These are phyloP conservation scores for Mimachlamys varia DNA, from an alignment of 2,888 invertebrate species.

Conservation along the genomic window DNA sequence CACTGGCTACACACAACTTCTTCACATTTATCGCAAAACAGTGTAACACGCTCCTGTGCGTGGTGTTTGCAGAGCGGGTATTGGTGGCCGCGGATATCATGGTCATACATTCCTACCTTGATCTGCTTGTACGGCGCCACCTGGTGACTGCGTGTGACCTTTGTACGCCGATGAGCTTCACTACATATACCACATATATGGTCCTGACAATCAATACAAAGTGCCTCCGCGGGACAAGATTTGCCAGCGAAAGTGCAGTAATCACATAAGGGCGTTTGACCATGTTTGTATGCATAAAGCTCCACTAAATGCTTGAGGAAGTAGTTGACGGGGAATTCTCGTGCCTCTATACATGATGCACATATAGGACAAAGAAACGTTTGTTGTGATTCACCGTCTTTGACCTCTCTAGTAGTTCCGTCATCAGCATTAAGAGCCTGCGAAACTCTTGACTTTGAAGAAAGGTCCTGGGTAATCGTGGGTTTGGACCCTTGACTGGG, in stretches of 20 bases:
- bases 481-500: conserved; percentile 37
- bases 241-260: conserved; percentile 73
- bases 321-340: conserved; percentile 58
- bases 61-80: conserved; percentile 65
- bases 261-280: conserved; percentile 64
- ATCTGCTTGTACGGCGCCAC: conserved; percentile 71
- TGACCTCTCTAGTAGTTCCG: not conserved
- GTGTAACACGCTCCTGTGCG: conserved; percentile 53
- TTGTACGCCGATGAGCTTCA: conserved; percentile 74
- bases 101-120: conserved; percentile 71
- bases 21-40: conserved; percentile 72
- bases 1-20: conserved; percentile 71
- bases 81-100: conserved; percentile 71
- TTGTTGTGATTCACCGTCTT: not conserved
- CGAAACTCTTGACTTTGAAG: conserved; percentile 30
- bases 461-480: conserved; percentile 35
- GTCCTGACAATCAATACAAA: conserved; percentile 77
- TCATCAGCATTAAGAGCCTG: not conserved
- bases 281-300: conserved; percentile 66
- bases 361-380: conserved; percentile 62
- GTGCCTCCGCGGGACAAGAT: conserved; percentile 57
- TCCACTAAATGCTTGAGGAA: conserved; percentile 69
- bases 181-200: conserved; percentile 74
- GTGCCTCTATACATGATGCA: conserved; percentile 53
- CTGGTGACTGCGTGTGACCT: conserved; percentile 74